phyloP scores from a whole-genome alignment of 2,113 vertebrate genomes.

The Puntigrus tetrazona region DNA sequence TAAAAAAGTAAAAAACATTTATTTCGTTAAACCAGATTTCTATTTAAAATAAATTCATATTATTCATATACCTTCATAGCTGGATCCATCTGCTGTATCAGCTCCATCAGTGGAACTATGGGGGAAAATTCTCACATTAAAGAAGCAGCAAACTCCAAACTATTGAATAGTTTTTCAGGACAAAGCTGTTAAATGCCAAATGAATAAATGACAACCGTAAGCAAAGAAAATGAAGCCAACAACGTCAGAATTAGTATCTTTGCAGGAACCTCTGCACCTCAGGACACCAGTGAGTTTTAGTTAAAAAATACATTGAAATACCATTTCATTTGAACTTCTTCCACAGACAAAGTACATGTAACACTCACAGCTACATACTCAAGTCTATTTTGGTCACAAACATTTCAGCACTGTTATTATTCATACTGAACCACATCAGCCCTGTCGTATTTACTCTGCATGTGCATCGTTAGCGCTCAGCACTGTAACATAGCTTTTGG shows the following conservation, averaged over 20 bases:
- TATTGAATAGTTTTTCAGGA: background rate
- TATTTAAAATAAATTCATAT: background rate
- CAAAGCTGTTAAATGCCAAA: background rate
- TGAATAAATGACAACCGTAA: background rate
- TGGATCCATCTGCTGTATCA: constrained; percentile 61
- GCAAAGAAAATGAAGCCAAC: background rate
- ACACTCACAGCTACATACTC: constrained; percentile 21
- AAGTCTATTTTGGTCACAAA: background rate
- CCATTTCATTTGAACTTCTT: background rate
- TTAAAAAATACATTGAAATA: background rate
- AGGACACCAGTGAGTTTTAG: background rate
- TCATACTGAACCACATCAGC: background rate
- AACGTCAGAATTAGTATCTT: background rate
- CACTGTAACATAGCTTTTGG: constrained; percentile 89
- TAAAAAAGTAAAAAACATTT: background rate
- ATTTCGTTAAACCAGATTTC: background rate
- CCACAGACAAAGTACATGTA: constrained; percentile 31
- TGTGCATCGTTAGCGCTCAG: constrained; percentile 72
- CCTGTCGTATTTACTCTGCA: constrained; percentile 64
- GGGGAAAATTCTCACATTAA: background rate
- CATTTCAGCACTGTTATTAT: background rate
- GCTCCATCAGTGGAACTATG: constrained; percentile 56
- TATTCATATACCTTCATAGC: constrained; percentile 75
- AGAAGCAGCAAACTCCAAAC: background rate
- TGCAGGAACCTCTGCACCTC: background rate